Evolutionary conservation across 2,113 vertebrate species (phyloP), one percentile per base, ranked within the genome.

Genomic region (Mola mola): DNA sequence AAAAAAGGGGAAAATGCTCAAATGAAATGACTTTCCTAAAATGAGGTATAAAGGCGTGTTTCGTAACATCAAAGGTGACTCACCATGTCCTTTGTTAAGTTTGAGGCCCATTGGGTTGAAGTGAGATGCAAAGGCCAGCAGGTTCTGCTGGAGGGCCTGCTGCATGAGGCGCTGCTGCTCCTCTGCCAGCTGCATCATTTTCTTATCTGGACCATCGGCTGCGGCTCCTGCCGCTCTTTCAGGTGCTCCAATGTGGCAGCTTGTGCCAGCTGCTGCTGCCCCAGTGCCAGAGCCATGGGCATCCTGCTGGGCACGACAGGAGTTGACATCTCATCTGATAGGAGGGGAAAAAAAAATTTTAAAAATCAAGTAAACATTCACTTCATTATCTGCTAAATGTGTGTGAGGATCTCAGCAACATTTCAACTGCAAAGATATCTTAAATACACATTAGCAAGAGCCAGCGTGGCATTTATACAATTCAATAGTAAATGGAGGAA

Each of bases 81-180:
- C 66, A 99, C 97, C 95, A 16, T 94, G 94, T 47, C 93, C 73
- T 1, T 81, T 94, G 0, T 94, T 94, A 41, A 95, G 90, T 76
- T 93, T 96, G 67, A 96, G 89, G 83, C 92, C 95, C 93, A 95
- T 87, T 44, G 96, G 96, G 81, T 88, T 90, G 63, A 98, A 91
- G 86, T 96, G 97, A 20, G 96, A 92, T 0, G 97, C 94, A 93
- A 97, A 82, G 82, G 90, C 94, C 73, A 98, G 78, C 1, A 98
- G 88, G 92, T 95, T 97, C 53, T 97, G 96, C 77, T 98, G 96
- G 38, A 98, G 89, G 4, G 95, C 95, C 85, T 98, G 96, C 86
- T 98, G 96, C 64, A 97, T 92, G 2, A 98, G 87, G 37, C 96
- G 93, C 83, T 98, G 96, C 78, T 98, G 95, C 75, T 98, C 97